Evolutionary conservation across 2,113 vertebrate species (phyloP).

Genomic region (Channa maculata): DNA sequence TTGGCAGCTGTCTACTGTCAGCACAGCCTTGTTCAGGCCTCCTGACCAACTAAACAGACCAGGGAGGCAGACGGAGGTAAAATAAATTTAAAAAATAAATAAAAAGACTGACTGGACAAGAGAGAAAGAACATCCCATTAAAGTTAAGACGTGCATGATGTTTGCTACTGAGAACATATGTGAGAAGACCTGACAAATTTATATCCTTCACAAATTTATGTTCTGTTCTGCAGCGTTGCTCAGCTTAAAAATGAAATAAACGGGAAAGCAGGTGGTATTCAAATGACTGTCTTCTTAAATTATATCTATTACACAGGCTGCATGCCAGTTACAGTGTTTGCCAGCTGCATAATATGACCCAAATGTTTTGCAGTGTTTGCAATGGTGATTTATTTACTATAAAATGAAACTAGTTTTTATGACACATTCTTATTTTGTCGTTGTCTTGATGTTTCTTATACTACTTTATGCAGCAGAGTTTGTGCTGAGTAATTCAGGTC

Average conservation of each 20-base stretch:
- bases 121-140: conserved; percentile 26
- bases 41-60: conserved; percentile 55
- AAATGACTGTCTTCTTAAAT: background rate
- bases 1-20: conserved; percentile 37
- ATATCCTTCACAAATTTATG: conserved; percentile 8
- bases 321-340: too few species aligned
- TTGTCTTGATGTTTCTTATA: conserved; percentile 6
- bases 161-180: conserved; percentile 26
- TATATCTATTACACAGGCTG: too few species aligned
- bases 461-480: conserved; percentile 2
- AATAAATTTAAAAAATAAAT: background rate
- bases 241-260: conserved; percentile 16
- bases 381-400: conserved; percentile 13
- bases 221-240: conserved; percentile 2
- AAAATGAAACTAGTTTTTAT: conserved; percentile 14
- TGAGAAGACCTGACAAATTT: conserved; percentile 25
- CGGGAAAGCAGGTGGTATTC: conserved; percentile 9
- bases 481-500: conserved; percentile 43
- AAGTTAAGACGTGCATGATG: conserved; percentile 24
- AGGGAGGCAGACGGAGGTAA: conserved; percentile 13
- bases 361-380: conserved; percentile 1
- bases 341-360: background rate
- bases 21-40: conserved; percentile 41
- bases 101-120: background rate
- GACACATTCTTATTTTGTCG: conserved; percentile 4